A percentile compares a stretch with the other conserved stretches of the same genome.
phyloP scores from a whole-genome alignment of 64 coral and sea anemone genomes.

The Astreopora myriophthalma region DNA sequence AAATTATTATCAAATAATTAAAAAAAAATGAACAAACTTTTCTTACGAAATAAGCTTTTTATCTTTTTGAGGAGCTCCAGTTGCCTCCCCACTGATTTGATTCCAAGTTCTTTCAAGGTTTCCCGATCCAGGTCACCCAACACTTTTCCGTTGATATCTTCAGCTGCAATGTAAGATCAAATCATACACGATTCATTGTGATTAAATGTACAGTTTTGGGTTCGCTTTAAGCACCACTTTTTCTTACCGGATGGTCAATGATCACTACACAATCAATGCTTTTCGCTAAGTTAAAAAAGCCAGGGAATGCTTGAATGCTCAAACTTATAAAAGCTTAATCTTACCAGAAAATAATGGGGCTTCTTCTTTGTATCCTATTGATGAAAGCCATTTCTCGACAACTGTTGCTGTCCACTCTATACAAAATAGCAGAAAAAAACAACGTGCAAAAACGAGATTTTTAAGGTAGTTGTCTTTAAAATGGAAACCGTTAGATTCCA shows the following conservation, averaged over 20 bases:
- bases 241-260: background rate
- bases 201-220: background rate
- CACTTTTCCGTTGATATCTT: background rate
- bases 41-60: background rate
- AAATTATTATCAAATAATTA: too few species aligned
- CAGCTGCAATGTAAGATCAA: background rate
- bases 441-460: too few species aligned
- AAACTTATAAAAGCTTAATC: background rate
- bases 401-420: background rate
- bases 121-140: background rate
- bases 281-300: background rate
- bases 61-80: background rate
- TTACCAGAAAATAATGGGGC: background rate
- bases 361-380: background rate
- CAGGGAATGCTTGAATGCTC: background rate
- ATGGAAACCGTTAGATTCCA: too few species aligned
- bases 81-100: background rate
- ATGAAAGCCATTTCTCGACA: background rate
- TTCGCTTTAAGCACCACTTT: background rate
- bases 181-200: background rate
- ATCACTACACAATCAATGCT: background rate
- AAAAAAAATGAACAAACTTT: background rate
- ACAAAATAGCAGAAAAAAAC: background rate
- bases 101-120: background rate
- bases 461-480: too few species aligned